Evolutionary conservation across 2,113 vertebrate genomes (phyloP).

Genomic region (Burhinus bistriatus): DNA sequence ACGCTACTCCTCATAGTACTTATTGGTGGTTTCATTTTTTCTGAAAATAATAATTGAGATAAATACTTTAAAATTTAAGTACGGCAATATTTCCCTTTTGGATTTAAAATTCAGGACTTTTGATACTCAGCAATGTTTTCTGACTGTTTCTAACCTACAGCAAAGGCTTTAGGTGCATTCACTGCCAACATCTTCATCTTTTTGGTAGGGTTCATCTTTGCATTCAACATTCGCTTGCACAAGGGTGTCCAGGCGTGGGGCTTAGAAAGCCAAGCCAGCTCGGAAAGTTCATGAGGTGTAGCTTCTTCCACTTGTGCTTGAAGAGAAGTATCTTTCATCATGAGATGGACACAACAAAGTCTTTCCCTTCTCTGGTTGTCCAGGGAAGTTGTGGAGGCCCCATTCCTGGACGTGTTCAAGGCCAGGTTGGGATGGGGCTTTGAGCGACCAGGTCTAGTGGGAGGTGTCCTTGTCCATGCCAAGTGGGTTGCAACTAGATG

Average conservation of each 20-base stretch:
- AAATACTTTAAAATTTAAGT: neutral
- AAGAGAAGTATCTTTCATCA: neutral
- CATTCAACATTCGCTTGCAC: accelerated
- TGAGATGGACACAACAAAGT: neutral
- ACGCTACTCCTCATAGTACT: neutral
- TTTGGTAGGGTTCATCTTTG: neutral
- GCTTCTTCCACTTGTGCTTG: neutral
- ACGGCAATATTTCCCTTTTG: neutral
- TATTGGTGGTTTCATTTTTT: neutral
- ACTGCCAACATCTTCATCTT: neutral
- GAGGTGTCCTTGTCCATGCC: no score
- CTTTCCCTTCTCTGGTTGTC: neutral
- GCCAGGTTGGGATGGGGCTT: no score
- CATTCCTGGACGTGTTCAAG: no score
- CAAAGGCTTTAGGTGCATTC: neutral
- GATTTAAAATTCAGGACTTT: neutral
- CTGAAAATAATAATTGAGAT: neutral
- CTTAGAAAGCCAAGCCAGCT: neutral
- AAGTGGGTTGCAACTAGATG: no score
- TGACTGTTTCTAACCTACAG: neutral
- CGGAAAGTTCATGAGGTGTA: neutral
- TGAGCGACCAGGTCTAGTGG: no score
- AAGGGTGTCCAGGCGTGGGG: neutral
- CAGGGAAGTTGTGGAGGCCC: no score
- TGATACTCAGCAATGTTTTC: neutral